Conservation (phyloP, 2,888 invertebrate species). For the Schizaphis graminum region DNA sequence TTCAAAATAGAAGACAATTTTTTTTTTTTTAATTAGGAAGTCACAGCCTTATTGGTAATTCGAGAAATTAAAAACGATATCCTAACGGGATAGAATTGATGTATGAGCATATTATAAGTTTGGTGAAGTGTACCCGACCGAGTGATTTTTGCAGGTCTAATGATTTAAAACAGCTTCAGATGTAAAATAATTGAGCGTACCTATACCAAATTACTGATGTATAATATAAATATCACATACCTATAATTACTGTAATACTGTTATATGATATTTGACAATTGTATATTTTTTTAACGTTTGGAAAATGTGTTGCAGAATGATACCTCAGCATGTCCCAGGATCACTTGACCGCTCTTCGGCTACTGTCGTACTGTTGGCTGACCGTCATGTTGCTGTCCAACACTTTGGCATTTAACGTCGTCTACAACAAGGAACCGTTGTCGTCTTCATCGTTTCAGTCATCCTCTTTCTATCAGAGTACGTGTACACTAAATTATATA, state of each 20-base stretch:
- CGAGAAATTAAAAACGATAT: neutral
- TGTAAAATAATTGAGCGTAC: neutral
- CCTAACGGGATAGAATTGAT: neutral
- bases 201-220: neutral
- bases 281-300: neutral
- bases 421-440: slow-evolving; percentile 65
- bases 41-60: neutral
- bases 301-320: slow-evolving; percentile 46
- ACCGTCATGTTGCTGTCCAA: slow-evolving; percentile 66
- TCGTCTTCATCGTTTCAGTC: slow-evolving; percentile 46
- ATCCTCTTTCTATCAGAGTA: slow-evolving; percentile 39
- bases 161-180: neutral
- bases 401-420: slow-evolving; percentile 62
- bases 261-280: neutral
- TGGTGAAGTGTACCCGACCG: neutral
- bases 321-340: slow-evolving; percentile 64
- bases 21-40: neutral
- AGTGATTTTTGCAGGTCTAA: neutral
- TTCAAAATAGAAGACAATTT: neutral
- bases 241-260: neutral
- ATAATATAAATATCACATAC: too few species aligned
- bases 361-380: slow-evolving; percentile 67
- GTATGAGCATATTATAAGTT: neutral
- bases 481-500: neutral
- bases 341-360: slow-evolving; percentile 67